A percentile compares a stretch with the other conserved stretches of the same genome.
Evolutionary conservation across 2,888 invertebrate genomes (phyloP).

Genomic region (Zygaena filipendulae): DNA sequence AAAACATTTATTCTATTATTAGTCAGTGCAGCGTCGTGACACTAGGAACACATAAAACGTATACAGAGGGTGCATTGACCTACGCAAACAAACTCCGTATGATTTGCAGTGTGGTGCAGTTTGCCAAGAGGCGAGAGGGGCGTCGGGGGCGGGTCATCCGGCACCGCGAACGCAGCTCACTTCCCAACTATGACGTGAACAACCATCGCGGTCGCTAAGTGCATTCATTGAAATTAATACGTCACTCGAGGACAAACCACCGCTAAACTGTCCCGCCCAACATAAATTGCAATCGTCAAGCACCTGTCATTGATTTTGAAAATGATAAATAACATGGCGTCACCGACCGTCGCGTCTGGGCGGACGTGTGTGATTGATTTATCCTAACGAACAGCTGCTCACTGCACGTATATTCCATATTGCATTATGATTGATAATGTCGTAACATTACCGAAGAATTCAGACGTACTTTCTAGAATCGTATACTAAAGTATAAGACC

Average conservation of each 20-base stretch:
- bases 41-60: constrained; percentile 65
- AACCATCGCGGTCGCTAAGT: no score
- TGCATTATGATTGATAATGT: constrained; percentile 40
- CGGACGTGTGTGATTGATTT: constrained; percentile 50
- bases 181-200: constrained; percentile 32
- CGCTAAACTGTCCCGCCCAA: no score
- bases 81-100: constrained; percentile 58
- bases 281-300: no score
- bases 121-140: constrained; percentile 55
- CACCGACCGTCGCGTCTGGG: constrained; percentile 32
- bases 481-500: no score
- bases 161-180: constrained; percentile 46
- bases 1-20: constrained; percentile 63
- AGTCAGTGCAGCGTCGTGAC: constrained; percentile 62
- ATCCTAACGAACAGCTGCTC: constrained; percentile 37
- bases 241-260: constrained; percentile 9
- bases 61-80: constrained; percentile 56
- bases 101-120: constrained; percentile 62
- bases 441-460: no score
- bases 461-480: no score
- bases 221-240: not conserved
- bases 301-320: constrained; percentile 31
- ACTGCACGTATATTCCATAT: constrained; percentile 24
- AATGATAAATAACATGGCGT: constrained; percentile 45
- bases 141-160: constrained; percentile 50